Percentiles rank a stretch among this genome's conserved stretches.
Evolutionary conservation across 2,113 vertebrate genomes (phyloP).

Genomic region (Cebidichthys violaceus): DNA sequence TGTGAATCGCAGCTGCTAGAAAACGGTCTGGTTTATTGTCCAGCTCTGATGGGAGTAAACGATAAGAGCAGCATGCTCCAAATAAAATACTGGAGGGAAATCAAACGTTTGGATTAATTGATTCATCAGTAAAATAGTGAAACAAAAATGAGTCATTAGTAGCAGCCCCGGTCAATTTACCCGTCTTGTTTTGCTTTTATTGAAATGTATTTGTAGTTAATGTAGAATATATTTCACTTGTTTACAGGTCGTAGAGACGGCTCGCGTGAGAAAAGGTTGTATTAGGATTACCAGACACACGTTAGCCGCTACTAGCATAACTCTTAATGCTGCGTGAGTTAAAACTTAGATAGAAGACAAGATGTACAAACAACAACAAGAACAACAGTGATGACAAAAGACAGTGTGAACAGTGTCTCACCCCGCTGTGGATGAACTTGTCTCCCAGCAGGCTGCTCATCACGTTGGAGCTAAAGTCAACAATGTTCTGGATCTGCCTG

Average conservation of each 20-base stretch:
- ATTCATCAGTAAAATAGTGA: neutral
- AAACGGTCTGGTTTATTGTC: neutral
- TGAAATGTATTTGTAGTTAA: neutral
- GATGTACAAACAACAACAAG: no score
- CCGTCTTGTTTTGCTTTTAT: neutral
- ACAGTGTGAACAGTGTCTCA: constrained; percentile 68
- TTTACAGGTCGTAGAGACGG: no score
- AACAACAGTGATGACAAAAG: no score
- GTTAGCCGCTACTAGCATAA: neutral
- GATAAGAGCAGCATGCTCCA: no score
- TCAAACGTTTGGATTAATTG: no score
- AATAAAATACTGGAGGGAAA: no score
- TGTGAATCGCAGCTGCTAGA: neutral
- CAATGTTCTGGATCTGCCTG: constrained; percentile 93
- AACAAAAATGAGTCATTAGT: neutral
- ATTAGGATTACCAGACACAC: neutral
- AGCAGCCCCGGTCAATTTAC: neutral
- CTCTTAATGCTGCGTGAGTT: neutral
- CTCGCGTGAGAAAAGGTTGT: no score
- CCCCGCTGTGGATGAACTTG: constrained; percentile 94
- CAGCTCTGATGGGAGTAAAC: neutral
- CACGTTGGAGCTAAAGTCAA: constrained; percentile 95
- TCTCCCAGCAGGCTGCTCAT: constrained; percentile 97
- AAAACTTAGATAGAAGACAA: neutral
- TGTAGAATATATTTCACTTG: neutral